Base-by-base conservation (phyloP, 2,888 invertebrate species). In the Phortica okadai region DNA sequence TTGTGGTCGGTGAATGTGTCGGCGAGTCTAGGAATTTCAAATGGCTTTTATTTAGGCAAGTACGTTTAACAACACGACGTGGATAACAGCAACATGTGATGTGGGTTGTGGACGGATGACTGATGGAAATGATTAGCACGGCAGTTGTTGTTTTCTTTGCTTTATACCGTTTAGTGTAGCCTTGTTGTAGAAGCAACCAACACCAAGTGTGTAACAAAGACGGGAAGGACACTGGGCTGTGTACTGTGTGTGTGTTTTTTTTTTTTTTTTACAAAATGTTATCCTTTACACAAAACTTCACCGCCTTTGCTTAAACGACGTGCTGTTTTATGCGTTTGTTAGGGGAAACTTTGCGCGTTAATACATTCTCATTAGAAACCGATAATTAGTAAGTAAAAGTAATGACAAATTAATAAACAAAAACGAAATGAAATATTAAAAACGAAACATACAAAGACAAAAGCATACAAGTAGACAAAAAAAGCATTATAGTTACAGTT, bases 21-120 rank as follows among this genome's bases (percentile, higher is more conserved):
- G 91, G 88, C 77, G 90, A 90, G 84, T 91, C 91, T 91, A 88
- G 73, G 81, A 83, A 82, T 54, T 69, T 41, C 16, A 10, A 72
- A 72, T 45, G 54, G 70, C 54, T 72, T 56, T 14, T 21, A 41
- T 72, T 56, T 33, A 56, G 16, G 4, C 25, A 25, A 62, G 25
- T 14, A 8, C 33, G 21, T 10, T 11, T 25, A 62, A 62, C 62
- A 62, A 62, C 16, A 62, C 21, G 62, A 7, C 62, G 16, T 62
- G 25, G 62, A 21, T 25, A 62, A 62, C 62, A 62, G 62, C 62
- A 8, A 62, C 21, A 33, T 33, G 33, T 33, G 33, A 33, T 25
- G 25, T 3, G 21, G 25, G n/a, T 8, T 59, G 59, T 16, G 59
- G 59, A 25, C 59, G 16, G 14, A 62, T 62, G 62, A 25, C 10